Evolutionary conservation across 2,113 vertebrate species (phyloP).

Genomic region (Piprites chloris): DNA sequence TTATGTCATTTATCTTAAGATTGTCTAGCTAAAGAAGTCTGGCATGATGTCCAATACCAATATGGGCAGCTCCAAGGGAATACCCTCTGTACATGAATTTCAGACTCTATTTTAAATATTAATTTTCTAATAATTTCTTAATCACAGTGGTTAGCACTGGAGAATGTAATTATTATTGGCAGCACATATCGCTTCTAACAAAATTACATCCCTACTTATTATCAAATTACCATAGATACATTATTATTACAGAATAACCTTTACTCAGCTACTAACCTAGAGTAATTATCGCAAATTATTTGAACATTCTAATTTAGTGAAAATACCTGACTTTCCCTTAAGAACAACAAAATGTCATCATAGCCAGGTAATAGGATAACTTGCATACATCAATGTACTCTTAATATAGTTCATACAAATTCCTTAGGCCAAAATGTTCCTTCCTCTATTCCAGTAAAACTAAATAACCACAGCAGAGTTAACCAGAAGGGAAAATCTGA

Average conservation of each 20-base stretch:
- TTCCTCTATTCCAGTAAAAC: not conserved
- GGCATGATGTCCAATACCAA: not conserved
- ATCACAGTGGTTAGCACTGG: not conserved
- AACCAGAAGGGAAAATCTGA: not conserved
- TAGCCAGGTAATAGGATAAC: not conserved
- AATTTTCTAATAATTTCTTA: not conserved
- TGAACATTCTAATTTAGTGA: not conserved
- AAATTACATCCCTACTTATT: conserved; percentile 3
- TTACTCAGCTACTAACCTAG: not conserved
- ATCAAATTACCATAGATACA: not conserved
- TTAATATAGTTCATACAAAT: not conserved
- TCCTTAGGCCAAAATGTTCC: not conserved
- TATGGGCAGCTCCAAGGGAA: not conserved
- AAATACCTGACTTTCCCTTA: not conserved
- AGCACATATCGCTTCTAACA: not conserved
- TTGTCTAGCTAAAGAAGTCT: not conserved
- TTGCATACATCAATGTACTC: not conserved
- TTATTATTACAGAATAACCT: conserved; percentile 13
- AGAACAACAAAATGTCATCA: not conserved
- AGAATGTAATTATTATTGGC: not conserved
- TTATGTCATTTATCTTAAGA: not conserved
- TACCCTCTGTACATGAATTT: not conserved
- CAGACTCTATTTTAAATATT: not conserved
- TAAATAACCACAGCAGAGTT: not conserved
- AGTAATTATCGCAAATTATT: not conserved